Conservation (phyloP, 2,113 vertebrate genomes). For the Corydoras sp. region DNA sequence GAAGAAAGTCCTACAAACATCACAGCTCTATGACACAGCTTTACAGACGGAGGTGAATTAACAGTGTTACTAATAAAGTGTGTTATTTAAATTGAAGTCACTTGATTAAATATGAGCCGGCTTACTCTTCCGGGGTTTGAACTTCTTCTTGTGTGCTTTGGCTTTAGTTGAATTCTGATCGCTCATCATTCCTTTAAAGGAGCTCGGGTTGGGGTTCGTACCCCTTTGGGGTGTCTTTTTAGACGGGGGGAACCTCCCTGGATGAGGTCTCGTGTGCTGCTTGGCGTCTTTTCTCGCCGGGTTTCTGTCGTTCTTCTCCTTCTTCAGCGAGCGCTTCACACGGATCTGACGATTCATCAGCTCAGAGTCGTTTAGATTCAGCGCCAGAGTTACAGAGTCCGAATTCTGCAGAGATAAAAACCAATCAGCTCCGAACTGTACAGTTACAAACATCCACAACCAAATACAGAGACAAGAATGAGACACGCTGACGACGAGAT, state of each 20-base stretch:
- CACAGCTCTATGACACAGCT: too few relatives aligned
- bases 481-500: too few relatives aligned
- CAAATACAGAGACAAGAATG: too few relatives aligned
- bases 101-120: constrained; percentile 17
- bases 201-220: constrained; percentile 19
- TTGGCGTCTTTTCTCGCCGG: neutral
- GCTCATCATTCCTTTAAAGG: constrained; percentile 77
- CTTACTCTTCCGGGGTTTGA: constrained; percentile 44
- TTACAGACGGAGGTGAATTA: too few relatives aligned
- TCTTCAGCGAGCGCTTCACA: constrained; percentile 72
- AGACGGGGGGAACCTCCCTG: constrained; percentile 23
- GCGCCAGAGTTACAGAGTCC: constrained; percentile 82
- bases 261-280: neutral
- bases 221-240: neutral
- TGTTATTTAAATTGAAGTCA: neutral
- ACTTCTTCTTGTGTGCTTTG: constrained; percentile 58
- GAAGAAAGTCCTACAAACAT: too few relatives aligned
- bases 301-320: constrained; percentile 45
- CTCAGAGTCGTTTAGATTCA: constrained; percentile 76
- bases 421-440: neutral
- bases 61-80: too few relatives aligned
- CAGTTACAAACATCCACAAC: too few relatives aligned
- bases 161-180: constrained; percentile 49
- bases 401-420: constrained; percentile 59
- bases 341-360: constrained; percentile 77